Evolutionary conservation across 2,113 vertebrate genomes (phyloP).

Genomic region (Entomyzon cyanotis): DNA sequence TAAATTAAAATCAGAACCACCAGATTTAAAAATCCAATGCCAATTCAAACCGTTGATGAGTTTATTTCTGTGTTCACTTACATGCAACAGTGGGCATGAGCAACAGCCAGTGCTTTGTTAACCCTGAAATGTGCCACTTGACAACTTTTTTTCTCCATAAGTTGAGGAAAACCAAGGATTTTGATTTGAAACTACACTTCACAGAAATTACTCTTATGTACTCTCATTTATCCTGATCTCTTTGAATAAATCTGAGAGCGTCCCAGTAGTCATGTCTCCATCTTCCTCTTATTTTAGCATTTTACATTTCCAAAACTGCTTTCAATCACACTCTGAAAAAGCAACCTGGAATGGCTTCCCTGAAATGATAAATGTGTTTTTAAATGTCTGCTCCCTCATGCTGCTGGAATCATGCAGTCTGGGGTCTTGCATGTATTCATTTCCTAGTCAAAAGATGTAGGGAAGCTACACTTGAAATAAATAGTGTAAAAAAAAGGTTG

Average conservation of each 20-base stretch:
- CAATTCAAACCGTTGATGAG: constrained; percentile 49
- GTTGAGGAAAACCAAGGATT: background rate
- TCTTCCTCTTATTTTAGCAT: background rate
- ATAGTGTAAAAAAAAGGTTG: background rate
- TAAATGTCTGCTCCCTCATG: constrained; percentile 13
- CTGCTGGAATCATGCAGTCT: background rate
- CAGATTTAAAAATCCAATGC: constrained; percentile 51
- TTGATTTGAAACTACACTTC: background rate
- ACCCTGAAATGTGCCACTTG: constrained; percentile 22
- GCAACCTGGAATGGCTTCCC: background rate
- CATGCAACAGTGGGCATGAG: constrained; percentile 36
- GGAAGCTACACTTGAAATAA: background rate
- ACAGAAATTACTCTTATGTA: background rate
- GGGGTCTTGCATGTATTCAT: background rate
- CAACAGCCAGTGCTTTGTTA: constrained; percentile 55
- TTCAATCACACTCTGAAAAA: background rate
- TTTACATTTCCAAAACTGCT: background rate
- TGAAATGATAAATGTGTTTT: background rate
- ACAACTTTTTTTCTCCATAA: background rate
- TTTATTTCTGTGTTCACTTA: constrained; percentile 69
- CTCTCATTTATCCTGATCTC: background rate
- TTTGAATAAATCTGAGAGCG: background rate
- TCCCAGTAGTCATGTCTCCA: background rate
- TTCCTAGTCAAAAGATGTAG: background rate
- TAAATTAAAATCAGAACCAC: constrained; percentile 81